Evolutionary conservation across 1,140 invertebrate genomes (phyloP), one percentile per base, ranked within the genome.

Genomic region (Rhopalosiphum padi): DNA sequence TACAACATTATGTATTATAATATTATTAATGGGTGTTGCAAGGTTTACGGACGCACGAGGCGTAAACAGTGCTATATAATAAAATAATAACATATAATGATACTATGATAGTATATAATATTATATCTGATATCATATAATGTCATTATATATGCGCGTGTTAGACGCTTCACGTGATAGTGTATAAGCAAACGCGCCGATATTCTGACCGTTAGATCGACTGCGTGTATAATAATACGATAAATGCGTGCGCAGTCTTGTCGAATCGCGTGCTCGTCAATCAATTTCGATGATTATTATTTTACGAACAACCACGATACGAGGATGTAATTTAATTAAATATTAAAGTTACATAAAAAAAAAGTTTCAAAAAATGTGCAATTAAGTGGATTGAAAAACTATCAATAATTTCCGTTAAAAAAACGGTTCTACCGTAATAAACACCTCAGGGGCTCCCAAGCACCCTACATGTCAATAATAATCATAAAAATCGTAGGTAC

Each of bases 81-180:
- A 68, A 68, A 68, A 68, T 68, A 68, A 77, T n/a, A 77, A 77
- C n/a, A 68, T 68, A 68, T 68, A n/a, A 77, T 77, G 60, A 77
- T 77, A 77, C 15, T 77, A 77, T 68, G 41, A 41, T 3, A 41
- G 9, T 46, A 46, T 46, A 11, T 46, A 46, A 9, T 46, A 46
- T 46, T 15, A 3, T 51, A 51, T 51, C 15, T 51, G 48, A 51
- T 35, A 77, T 77, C 30, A n/a, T 77, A 11, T 30, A 8, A 60
- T 60, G 30, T 30, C 55, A 60, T 60, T 60, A 60, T 23, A 55
- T 53, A 5, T 77, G 60, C 60, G 30, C 9, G 60, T 68, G 60
- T 68, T n/a, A 60, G 55, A 60, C 9, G 22, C 25, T n/a, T 68
- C 11, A n/a, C 60, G 30, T n/a, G 60, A 68, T 60, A 60, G 30